Conservation (phyloP, 2,113 vertebrate species). For the Vulpes ferrilata region DNA sequence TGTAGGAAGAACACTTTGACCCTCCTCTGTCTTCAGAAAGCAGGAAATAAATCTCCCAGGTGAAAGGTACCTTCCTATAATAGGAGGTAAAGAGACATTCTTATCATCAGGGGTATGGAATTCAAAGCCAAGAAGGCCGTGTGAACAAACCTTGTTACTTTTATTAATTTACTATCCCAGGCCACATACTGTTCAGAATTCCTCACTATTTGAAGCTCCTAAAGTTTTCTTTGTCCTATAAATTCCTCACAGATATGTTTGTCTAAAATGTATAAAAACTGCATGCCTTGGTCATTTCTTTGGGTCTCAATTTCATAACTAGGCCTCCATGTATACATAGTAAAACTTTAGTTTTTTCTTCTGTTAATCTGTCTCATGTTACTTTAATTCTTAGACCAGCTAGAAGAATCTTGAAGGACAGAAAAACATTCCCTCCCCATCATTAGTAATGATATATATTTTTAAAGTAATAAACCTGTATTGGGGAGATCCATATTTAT, state of each 20-base stretch:
- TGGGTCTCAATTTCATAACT: not conserved
- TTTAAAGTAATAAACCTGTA: conserved; percentile 47
- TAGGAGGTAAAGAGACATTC: not conserved
- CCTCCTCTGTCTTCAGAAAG: not conserved
- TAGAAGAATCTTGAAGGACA: not conserved
- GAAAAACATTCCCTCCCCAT: not conserved
- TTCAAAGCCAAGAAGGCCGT: not conserved
- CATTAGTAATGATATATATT: not conserved
- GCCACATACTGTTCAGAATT: not conserved
- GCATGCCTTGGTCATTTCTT: not conserved
- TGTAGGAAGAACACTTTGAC: not conserved
- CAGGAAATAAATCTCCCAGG: not conserved
- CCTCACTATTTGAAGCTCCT: not conserved
- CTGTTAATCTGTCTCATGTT: not conserved
- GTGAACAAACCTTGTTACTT: not conserved
- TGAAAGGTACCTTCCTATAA: not conserved
- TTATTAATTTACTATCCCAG: not conserved
- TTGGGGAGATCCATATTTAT: not conserved
- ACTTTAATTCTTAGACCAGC: not conserved
- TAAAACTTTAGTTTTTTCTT: not conserved
- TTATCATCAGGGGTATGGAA: not conserved
- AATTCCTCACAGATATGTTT: not conserved
- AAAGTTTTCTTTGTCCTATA: not conserved
- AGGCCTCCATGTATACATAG: not conserved
- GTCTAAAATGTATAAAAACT: not conserved